Base-by-base conservation (phyloP, 2,113 vertebrate species). In the Dryoscopus gambensis region DNA sequence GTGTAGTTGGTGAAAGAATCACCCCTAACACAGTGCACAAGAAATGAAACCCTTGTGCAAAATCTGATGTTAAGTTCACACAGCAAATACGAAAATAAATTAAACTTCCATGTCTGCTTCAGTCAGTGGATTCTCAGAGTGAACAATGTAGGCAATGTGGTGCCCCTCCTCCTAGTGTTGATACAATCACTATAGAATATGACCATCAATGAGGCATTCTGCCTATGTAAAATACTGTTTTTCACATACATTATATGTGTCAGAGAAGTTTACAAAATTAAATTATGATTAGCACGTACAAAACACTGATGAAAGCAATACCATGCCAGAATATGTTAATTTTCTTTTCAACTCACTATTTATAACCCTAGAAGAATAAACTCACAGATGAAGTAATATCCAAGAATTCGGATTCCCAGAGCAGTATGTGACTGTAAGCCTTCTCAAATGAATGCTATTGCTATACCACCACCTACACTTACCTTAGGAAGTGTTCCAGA, bases 401-500 rank as follows among this genome's bases (percentile, higher is more conserved):
- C 5, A 77, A 71, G 14, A 57, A 68, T 56, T 84, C 60, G 15
- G 40, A 82, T 47, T 85, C 24, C 28, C 57, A 57, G 17, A 83
- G 13, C 11, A 59, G 9, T 42, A 50, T 35, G 18, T 37, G 64
- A 65, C 17, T 76, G 37, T 6, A 81, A 59, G 31, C 11, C n/a
- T 75, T 71, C 53, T 87, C 46, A 76, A 74, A 62, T 28, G 21
- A 65, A 68, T 9, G 30, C 28, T 81, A 37, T 8, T 69, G 14
- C 13, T 92, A 7, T 47, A 39, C 44, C 40, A 56, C 9, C 21
- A 75, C 18, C 14, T 84, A 60, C n/a, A 64, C 93, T 97, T 93
- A 99, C 97, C 96, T 67, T 93, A 57, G 98, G 88, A 71, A 96
- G 93, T 27, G 95, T 57, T 15, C 16, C 70, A 60, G 98, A 96